These are phyloP conservation scores for Lasioglossum vierecki DNA, from an alignment of 2,888 invertebrate genomes.

Conservation along the genomic window DNA sequence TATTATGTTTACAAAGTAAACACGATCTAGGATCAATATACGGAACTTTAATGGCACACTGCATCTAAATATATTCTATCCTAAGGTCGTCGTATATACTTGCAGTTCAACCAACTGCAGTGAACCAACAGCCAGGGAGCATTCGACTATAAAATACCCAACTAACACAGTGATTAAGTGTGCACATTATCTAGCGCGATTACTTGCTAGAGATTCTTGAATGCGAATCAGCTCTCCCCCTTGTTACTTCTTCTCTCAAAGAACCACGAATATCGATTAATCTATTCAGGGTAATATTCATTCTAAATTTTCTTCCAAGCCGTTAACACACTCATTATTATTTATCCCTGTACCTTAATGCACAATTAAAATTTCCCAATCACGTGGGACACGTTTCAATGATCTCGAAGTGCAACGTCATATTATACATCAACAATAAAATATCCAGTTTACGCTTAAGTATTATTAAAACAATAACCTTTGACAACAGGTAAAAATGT, in stretches of 20 bases:
- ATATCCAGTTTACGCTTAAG: background rate
- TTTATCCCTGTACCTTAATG: background rate
- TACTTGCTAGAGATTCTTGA: conserved; percentile 46
- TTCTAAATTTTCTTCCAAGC: conserved; percentile 4
- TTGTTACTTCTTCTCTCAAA: conserved; percentile 13
- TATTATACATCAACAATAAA: background rate
- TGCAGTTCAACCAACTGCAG: conserved; percentile 50
- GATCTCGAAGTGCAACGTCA: background rate
- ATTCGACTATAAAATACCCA: conserved; percentile 54
- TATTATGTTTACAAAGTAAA: conserved; percentile 26
- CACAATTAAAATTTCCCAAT: background rate
- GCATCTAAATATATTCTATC: conserved; percentile 47
- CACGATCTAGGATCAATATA: conserved; percentile 19
- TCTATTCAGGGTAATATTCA: conserved; percentile 21
- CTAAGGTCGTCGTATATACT: conserved; percentile 38
- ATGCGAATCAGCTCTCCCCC: conserved; percentile 40
- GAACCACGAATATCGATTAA: conserved; percentile 29
- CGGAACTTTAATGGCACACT: conserved; percentile 32
- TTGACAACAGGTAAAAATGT: background rate
- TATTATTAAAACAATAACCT: background rate
- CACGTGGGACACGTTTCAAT: background rate
- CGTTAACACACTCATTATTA: no score
- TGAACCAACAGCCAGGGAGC: conserved; percentile 39
- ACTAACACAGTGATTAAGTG: conserved; percentile 24
- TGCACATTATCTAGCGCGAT: conserved; percentile 44